These are phyloP conservation scores for Coreoperca whiteheadi DNA, from an alignment of 2,113 vertebrate species.

Conservation along the genomic window DNA sequence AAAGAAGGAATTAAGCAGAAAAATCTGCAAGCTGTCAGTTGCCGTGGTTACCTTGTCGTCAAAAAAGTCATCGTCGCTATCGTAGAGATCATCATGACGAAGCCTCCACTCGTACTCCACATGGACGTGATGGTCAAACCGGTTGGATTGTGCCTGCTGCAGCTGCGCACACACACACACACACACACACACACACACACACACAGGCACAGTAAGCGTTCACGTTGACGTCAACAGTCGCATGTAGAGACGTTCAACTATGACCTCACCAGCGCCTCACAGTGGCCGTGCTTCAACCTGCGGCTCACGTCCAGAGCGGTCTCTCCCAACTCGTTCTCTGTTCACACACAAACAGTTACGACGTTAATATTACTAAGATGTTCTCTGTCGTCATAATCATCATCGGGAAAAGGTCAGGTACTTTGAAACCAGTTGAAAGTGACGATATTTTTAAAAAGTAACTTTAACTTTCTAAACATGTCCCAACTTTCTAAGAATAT, in stretches of 20 bases:
- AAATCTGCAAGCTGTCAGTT: not conserved
- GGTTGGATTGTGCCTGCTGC: conserved; percentile 67
- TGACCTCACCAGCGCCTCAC: conserved; percentile 75
- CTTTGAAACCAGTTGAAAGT: not conserved
- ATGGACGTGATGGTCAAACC: conserved; percentile 71
- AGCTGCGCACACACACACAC: conserved; percentile 52
- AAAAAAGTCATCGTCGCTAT: conserved; percentile 73
- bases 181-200: conserved; percentile 15
- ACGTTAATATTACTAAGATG: not conserved
- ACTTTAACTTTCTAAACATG: not conserved
- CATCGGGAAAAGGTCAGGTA: not conserved
- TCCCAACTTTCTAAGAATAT: not conserved
- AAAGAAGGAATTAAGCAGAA: not conserved
- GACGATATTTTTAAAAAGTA: not conserved
- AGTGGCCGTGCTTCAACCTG: conserved; percentile 70
- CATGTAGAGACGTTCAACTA: not conserved
- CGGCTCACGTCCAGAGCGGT: conserved; percentile 69
- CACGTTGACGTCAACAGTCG: not conserved
- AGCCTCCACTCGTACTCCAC: conserved; percentile 79
- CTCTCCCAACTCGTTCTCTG: conserved; percentile 78
- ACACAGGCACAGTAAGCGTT: not conserved
- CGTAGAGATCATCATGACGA: conserved; percentile 69
- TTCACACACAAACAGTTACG: not conserved
- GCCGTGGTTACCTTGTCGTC: conserved; percentile 66
- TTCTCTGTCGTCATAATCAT: no score